phyloP scores from a whole-genome alignment of 1,140 invertebrate species.

The Agrypnia vestita region DNA sequence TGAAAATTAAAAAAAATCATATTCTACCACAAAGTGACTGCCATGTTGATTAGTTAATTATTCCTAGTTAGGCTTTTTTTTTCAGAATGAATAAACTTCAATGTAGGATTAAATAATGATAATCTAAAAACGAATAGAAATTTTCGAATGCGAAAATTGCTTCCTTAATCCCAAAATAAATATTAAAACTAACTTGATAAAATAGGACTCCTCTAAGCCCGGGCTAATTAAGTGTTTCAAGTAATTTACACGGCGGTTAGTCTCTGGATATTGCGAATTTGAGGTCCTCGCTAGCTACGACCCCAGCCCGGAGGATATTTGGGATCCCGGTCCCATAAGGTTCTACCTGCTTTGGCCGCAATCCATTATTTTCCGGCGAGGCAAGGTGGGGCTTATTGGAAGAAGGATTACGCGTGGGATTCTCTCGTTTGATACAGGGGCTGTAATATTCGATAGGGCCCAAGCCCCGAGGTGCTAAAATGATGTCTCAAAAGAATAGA shows the following conservation, averaged over 20 bases:
- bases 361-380: slow-evolving; percentile 17
- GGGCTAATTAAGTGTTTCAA: too few relatives aligned
- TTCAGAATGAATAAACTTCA: too few relatives aligned
- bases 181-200: too few relatives aligned
- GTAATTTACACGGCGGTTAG: not conserved
- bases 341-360: not conserved
- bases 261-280: not conserved
- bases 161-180: too few relatives aligned
- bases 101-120: too few relatives aligned
- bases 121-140: too few relatives aligned
- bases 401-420: slow-evolving; percentile 28
- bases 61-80: too few relatives aligned
- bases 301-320: slow-evolving; percentile 10
- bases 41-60: too few relatives aligned
- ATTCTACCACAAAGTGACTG: too few relatives aligned
- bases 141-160: too few relatives aligned
- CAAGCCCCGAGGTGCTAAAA: slow-evolving; percentile 19
- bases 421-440: slow-evolving; percentile 24
- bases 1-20: too few relatives aligned
- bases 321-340: not conserved
- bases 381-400: slow-evolving; percentile 21
- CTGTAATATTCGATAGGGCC: slow-evolving; percentile 4
- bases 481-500: slow-evolving; percentile 39
- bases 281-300: not conserved
- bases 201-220: too few relatives aligned